Evolutionary conservation across 2,797 vertebrate genomes (phyloP).

Genomic region (Silurus aristotelis): DNA sequence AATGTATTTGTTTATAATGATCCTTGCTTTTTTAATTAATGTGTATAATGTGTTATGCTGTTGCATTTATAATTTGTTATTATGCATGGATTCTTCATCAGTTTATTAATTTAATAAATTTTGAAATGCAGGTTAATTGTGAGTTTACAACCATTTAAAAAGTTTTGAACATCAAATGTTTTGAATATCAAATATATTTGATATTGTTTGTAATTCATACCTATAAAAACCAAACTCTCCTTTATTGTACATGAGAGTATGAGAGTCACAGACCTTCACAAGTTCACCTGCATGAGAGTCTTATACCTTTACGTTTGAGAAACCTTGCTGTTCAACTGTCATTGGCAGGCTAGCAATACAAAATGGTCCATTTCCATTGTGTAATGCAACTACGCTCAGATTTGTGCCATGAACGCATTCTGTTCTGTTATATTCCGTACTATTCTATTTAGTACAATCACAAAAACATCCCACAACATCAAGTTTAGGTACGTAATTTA

Average conservation of each 20-base stretch:
- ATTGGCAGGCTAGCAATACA: neutral
- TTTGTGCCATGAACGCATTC: neutral
- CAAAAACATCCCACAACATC: neutral
- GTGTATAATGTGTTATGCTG: neutral
- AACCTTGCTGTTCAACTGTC: neutral
- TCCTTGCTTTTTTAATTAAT: neutral
- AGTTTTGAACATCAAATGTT: neutral
- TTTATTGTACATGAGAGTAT: neutral
- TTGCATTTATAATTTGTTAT: neutral
- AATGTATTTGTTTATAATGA: neutral
- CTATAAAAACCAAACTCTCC: neutral
- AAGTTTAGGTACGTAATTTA: neutral
- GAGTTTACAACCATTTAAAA: neutral
- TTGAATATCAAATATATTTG: neutral
- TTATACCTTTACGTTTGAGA: neutral
- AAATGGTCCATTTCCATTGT: neutral
- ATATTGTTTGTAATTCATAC: neutral
- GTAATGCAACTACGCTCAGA: too few relatives aligned
- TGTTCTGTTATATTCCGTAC: neutral
- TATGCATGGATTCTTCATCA: neutral
- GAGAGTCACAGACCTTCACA: neutral
- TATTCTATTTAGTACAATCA: neutral
- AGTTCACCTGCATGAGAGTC: too few relatives aligned
- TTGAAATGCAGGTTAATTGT: neutral
- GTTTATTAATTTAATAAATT: neutral